These are phyloP conservation scores for Spea hammondii DNA, from an alignment of 2,797 vertebrate species.

Conservation along the genomic window DNA sequence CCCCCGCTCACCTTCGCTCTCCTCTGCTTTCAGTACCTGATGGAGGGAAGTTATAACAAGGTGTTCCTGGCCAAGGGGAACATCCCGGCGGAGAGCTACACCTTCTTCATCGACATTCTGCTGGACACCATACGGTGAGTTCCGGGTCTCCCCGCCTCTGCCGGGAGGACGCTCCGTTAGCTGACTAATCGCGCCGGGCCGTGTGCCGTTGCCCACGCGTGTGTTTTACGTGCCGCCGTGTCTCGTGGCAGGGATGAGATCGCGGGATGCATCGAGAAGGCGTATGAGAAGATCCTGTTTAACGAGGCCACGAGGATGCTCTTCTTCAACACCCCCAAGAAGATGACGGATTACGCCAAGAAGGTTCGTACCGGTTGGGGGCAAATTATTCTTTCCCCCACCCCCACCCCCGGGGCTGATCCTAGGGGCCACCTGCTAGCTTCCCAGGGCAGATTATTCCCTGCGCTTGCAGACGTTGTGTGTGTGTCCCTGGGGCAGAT, in stretches of 20 bases:
- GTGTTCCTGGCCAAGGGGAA: constrained; percentile 96
- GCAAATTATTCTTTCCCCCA: too few species aligned
- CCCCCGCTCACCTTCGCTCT: neutral
- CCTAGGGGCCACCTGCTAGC: too few species aligned
- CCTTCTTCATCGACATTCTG: constrained; percentile 95
- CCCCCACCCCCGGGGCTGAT: too few species aligned
- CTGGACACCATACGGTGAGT: constrained; percentile 91
- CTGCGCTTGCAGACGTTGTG: too few species aligned
- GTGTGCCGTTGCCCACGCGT: neutral
- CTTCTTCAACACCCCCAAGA: constrained; percentile 87
- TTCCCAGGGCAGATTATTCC: too few species aligned
- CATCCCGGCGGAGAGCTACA: constrained; percentile 93
- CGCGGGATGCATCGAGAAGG: constrained; percentile 91
- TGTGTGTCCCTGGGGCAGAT: too few species aligned
- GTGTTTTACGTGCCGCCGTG: neutral
- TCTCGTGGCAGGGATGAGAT: constrained; percentile 81
- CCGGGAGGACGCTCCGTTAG: too few species aligned
- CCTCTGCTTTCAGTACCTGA: constrained; percentile 78
- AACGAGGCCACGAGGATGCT: constrained; percentile 86
- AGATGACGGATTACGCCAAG: constrained; percentile 93
- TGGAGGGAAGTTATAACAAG: constrained; percentile 98
- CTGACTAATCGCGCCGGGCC: neutral
- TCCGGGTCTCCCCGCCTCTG: too few species aligned
- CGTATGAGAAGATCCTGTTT: constrained; percentile 91
- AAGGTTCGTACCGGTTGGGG: constrained; percentile 76